These are phyloP conservation scores for Byasa hedistus DNA, from an alignment of 2,888 invertebrate genomes.

Conservation along the genomic window DNA sequence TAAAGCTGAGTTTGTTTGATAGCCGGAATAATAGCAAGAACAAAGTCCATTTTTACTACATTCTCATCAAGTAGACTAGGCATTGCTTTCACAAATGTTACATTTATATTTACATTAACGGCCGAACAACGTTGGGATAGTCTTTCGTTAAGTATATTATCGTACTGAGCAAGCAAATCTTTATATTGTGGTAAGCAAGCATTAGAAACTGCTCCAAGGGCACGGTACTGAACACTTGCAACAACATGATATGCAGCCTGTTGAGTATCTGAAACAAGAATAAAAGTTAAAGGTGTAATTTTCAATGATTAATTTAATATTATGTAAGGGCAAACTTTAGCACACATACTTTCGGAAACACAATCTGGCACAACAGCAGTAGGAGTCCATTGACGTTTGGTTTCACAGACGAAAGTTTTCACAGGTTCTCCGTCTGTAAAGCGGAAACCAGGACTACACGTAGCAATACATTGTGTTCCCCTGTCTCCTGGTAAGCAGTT, in stretches of 20 bases:
- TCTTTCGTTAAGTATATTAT: conserved; percentile 87
- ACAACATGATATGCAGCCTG: conserved; percentile 97
- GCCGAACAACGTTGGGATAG: conserved; percentile 96
- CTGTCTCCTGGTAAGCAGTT: conserved; percentile 91
- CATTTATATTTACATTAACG: conserved; percentile 96
- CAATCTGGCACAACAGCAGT: conserved; percentile 95
- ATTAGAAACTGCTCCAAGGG: conserved; percentile 92
- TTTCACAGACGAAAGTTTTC: conserved; percentile 92
- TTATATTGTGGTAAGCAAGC: conserved; percentile 92
- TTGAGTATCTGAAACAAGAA: conserved; percentile 85
- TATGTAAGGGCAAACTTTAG: not conserved
- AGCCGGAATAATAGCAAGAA: conserved; percentile 91
- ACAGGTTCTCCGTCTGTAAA: conserved; percentile 94
- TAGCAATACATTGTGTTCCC: conserved; percentile 92
- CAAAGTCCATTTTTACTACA: conserved; percentile 93
- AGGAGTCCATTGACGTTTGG: conserved; percentile 91
- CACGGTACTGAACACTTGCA: conserved; percentile 91
- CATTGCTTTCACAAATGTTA: conserved; percentile 90
- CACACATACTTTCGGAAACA: conserved; percentile 89
- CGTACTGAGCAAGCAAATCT: conserved; percentile 89
- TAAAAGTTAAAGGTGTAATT: not conserved
- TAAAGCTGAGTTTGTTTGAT: conserved; percentile 95
- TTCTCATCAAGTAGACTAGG: conserved; percentile 92
- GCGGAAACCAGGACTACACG: conserved; percentile 92
- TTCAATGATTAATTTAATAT: not conserved